Base-by-base conservation (phyloP, 2,888 invertebrate species). In the Agrypnus murinus region DNA sequence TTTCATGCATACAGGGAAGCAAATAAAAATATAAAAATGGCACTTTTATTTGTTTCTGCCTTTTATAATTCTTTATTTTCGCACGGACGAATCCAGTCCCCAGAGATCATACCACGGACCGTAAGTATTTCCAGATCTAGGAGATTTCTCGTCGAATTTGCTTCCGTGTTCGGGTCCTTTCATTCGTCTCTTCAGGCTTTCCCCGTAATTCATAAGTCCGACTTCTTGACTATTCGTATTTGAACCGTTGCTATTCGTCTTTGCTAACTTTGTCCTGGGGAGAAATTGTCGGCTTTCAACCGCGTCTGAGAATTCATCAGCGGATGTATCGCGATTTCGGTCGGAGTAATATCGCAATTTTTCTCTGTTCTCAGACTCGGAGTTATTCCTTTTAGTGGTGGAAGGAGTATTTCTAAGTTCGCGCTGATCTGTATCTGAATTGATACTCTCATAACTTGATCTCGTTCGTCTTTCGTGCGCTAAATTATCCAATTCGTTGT, bases 21-120 rank as follows among this genome's bases (percentile, higher is more conserved):
- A 69, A 69, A 69, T 38, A 55, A 66, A 60, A 58, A 57, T 31
- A 65, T 62, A 67, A 60, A 65, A 71, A 62, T 66, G 62, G 73
- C 71, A 73, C 53, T 62, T 38, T 50, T 48, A 46, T 17, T 59
- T 40, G 14, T 31, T 36, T 12, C 34, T 1, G n/a, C 10, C 19
- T 38, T 38, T 38, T 7, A 38, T 25, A 25, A 8, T 19, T 2
- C 9, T 62, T 68, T 65, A 72, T 58, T 84, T 81, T 71, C 82
- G 70, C 78, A 91, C 90, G 32, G 91, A 91, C 45, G 91, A 88
- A 84, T 93, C 93, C 67, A 91, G 88, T 32, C 92, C 95, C 95
- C 95, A 95, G 73, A 95, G 88, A 85, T 95, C 95, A 81, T 95
- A 95, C 95, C 95, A 95, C 0, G 95, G 95, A 0, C 95, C 95